Evolutionary conservation across 2,113 vertebrate species (phyloP), one percentile per base, ranked within the genome.

Genomic region (Megaptera novaeangliae): DNA sequence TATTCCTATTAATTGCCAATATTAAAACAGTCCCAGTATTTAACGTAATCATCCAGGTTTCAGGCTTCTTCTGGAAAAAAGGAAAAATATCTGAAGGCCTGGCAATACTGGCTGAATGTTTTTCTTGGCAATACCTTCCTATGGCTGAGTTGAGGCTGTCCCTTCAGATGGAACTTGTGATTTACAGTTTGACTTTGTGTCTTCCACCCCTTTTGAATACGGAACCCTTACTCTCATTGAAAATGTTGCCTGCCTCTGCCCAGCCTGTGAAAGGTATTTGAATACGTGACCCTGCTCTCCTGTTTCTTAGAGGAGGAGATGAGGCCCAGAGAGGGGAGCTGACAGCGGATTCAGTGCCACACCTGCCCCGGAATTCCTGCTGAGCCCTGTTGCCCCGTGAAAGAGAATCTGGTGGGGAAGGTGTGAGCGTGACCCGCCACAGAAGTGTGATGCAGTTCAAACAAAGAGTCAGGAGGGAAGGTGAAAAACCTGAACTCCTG

Each of bases 231-330:
- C 41, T 41, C 57, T 23, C 29, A 25, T 44, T 89, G 77, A 57
- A 94, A 91, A 92, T 57, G 82, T 88, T 46, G 39, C 80, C 69
- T 80, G 31, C 27, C 46, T 87, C 49, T 31, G 74, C 89, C 72
- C 21, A 83, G 64, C 74, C 87, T 17, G 0, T 1, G 94, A n/a
- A 44, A 86, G 49, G 68, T 27, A 92, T 96, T 63, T 82, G 83
- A 52, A 2, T 59, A 8, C 27, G 27, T 78, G 72, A 87, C 46
- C 41, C 29, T 36, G 29, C 55, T 83, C 21, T 93, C 23, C 13
- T 25, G 4, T 57, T 86, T 92, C 75, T 36, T 34, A n/a, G 52
- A 44, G 8, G 5, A 29, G 90, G 84, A 21, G 10, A 5, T 12
- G 6, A 77, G 25, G 5, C 49, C 78, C 20, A n/a, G 69, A 64